Percentiles rank a stretch among this genome's conserved stretches.
These are phyloP conservation scores for Drosophila mercatorum DNA, from an alignment of 2,888 invertebrate species.

Conservation along the genomic window DNA sequence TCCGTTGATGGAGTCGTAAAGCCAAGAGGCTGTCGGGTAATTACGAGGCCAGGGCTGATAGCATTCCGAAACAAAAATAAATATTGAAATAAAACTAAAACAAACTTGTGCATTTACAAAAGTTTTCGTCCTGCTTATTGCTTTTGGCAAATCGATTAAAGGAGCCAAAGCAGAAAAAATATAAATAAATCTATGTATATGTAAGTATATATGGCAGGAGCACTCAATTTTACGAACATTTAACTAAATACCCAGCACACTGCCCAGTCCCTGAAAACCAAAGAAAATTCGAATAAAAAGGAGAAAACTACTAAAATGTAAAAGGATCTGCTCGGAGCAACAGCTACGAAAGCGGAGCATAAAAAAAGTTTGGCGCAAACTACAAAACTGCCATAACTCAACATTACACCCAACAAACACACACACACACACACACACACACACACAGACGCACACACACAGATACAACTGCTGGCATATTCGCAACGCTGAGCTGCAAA, in stretches of 20 bases:
- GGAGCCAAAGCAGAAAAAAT: conserved; percentile 24
- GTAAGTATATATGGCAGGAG: conserved; percentile 38
- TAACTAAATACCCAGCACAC: conserved; percentile 68
- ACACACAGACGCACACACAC: neutral
- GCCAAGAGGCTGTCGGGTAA: conserved; percentile 55
- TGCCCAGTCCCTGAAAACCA: conserved; percentile 3
- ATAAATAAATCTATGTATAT: conserved; percentile 9
- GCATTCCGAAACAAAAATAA: neutral
- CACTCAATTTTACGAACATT: conserved; percentile 76
- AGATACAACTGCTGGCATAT: conserved; percentile 48
- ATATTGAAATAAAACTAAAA: conserved; percentile 44
- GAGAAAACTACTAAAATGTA: conserved; percentile 10
- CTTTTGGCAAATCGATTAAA: conserved; percentile 71
- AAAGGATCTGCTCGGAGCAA: conserved; percentile 32
- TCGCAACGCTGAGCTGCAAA: conserved; percentile 61
- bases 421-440: conserved; percentile 31
- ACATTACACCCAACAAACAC: conserved; percentile 66
- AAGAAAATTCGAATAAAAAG: conserved; percentile 4
- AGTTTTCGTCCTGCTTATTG: conserved; percentile 62
- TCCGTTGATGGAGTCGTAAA: conserved; percentile 67
- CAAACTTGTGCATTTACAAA: conserved; percentile 69
- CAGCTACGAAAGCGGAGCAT: conserved; percentile 56
- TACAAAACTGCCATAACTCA: conserved; percentile 79
- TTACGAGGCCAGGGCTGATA: conserved; percentile 39
- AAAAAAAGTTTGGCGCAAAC: conserved; percentile 70